These are phyloP conservation scores for Metridium senile DNA, from an alignment of 92 coral and sea anemone genomes.

Conservation along the genomic window DNA sequence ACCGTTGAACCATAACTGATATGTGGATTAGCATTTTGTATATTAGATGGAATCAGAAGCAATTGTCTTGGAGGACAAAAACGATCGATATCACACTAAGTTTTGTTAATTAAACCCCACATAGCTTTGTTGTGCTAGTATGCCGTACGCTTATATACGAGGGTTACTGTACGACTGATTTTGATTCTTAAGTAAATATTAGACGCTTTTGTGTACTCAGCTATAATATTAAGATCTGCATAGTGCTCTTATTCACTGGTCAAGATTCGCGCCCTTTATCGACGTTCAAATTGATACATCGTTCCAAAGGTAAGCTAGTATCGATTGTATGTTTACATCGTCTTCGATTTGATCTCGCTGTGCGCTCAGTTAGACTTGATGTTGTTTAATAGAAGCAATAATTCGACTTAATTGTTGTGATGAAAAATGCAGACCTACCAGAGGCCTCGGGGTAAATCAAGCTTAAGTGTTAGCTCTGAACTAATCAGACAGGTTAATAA, in stretches of 20 bases:
- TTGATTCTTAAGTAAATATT: background rate
- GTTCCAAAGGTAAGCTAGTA: background rate
- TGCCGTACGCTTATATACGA: background rate
- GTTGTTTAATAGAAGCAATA: too few relatives aligned
- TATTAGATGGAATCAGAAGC: background rate
- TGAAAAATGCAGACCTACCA: too few relatives aligned
- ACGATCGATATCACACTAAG: background rate
- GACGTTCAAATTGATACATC: background rate
- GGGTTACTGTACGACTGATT: background rate
- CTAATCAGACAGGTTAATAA: too few relatives aligned
- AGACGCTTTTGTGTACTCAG: background rate
- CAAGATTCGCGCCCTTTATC: background rate
- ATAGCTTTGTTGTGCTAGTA: background rate
- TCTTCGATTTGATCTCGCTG: background rate
- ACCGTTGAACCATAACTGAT: conserved; percentile 7
- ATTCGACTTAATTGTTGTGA: too few relatives aligned
- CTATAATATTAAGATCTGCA: background rate
- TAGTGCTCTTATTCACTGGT: too few relatives aligned
- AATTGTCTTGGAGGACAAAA: conserved; percentile 1
- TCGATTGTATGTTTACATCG: background rate
- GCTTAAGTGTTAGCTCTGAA: too few relatives aligned
- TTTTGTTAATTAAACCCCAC: conserved; percentile 5
- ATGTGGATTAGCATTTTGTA: background rate
- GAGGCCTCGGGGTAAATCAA: too few relatives aligned
- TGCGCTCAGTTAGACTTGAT: too few relatives aligned